Percentiles rank a stretch among this genome's conserved stretches.
phyloP scores from a whole-genome alignment of 2,888 invertebrate species.

The Fissipunctia ypsillon region DNA sequence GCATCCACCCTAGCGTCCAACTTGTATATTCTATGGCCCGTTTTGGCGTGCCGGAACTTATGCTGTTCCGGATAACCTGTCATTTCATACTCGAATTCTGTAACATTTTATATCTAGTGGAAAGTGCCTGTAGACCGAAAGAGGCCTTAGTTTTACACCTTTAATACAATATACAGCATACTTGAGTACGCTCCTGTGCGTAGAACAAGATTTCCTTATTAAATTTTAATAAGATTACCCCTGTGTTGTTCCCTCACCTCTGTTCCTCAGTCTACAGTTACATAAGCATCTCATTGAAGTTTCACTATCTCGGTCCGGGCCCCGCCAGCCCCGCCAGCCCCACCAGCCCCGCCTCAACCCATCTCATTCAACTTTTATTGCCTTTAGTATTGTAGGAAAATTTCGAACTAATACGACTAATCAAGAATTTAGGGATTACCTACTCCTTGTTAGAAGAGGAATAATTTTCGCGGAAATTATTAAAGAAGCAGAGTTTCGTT shows the following conservation, averaged over 20 bases:
- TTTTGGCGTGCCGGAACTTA: background rate
- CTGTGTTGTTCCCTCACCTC: conserved; percentile 14
- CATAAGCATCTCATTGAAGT: conserved; percentile 82
- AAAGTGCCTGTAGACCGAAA: background rate
- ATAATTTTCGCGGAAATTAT: background rate
- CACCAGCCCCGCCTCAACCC: conserved; percentile 55
- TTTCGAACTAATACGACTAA: conserved; percentile 29
- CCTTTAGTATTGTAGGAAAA: conserved; percentile 56
- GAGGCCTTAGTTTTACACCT: conserved; percentile 7
- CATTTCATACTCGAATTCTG: background rate
- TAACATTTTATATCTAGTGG: background rate
- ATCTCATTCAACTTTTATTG: conserved; percentile 75
- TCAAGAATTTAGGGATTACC: conserved; percentile 43
- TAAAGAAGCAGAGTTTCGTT: background rate
- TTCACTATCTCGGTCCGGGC: conserved; percentile 69
- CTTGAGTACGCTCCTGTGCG: background rate
- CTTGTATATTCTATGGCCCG: conserved; percentile 7
- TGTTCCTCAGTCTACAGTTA: conserved; percentile 69
- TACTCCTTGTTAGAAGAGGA: conserved; percentile 7
- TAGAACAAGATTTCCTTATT: conserved; percentile 25
- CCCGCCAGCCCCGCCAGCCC: conserved; percentile 36
- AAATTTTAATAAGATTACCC: conserved; percentile 47
- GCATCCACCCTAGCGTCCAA: background rate
- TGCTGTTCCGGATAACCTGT: background rate
- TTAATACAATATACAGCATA: conserved; percentile 13